These are phyloP conservation scores for Ceratosolen fusciceps DNA, from an alignment of 1,140 invertebrate genomes.

Conservation along the genomic window DNA sequence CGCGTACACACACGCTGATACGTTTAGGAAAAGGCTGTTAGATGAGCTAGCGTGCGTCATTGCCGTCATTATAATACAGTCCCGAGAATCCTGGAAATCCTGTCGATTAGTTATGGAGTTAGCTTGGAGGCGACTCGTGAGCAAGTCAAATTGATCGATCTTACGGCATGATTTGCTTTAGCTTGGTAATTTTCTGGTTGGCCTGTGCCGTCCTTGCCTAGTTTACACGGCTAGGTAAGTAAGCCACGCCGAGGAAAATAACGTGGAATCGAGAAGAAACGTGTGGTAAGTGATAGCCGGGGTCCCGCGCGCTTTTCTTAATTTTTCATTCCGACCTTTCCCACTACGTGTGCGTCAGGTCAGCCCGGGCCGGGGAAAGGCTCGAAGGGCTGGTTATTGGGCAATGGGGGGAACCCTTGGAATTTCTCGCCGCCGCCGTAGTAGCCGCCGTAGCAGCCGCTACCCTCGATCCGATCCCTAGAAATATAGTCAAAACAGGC, in stretches of 20 bases:
- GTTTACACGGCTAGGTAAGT: neutral
- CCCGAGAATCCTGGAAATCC: neutral
- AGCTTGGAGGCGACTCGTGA: neutral
- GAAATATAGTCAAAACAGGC: slow-evolving; percentile 44
- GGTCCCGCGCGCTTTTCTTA: neutral
- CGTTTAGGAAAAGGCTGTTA: too few relatives aligned
- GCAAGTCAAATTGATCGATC: slow-evolving; percentile 36
- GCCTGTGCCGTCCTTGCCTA: neutral
- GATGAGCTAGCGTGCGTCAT: too few relatives aligned
- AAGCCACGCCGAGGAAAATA: too few relatives aligned
- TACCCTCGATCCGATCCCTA: neutral
- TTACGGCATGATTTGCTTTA: neutral
- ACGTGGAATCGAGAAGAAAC: neutral
- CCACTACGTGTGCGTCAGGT: too few relatives aligned
- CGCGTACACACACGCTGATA: too few relatives aligned
- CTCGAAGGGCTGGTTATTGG: too few relatives aligned
- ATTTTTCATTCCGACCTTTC: slow-evolving; percentile 31
- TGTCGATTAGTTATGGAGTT: slow-evolving; percentile 6
- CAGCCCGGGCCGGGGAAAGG: too few relatives aligned
- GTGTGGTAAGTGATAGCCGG: neutral
- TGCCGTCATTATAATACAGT: too few relatives aligned
- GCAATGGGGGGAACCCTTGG: neutral
- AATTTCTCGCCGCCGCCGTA: slow-evolving; percentile 10
- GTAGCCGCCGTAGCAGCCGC: too few relatives aligned
- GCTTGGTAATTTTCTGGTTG: slow-evolving; percentile 8